These are phyloP conservation scores for Drosophila aldrichi DNA, from an alignment of 2,888 invertebrate genomes.

Conservation along the genomic window DNA sequence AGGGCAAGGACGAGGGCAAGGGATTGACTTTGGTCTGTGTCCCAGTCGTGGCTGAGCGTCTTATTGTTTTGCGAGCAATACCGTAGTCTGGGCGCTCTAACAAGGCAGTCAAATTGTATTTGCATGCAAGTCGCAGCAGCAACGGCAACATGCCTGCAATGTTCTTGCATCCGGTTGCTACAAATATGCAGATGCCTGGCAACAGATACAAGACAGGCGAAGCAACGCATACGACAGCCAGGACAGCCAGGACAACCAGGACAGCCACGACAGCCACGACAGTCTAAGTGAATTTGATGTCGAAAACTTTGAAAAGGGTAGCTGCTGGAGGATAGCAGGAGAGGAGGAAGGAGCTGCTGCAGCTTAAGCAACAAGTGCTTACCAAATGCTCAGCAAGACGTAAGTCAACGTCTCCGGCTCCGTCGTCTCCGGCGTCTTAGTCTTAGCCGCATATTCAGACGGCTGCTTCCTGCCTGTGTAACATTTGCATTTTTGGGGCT, in stretches of 20 bases:
- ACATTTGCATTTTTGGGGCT: conserved; percentile 69
- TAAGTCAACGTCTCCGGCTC: conserved; percentile 38
- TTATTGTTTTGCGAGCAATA: conserved; percentile 69
- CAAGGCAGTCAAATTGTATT: conserved; percentile 78
- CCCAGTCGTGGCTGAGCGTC: conserved; percentile 44
- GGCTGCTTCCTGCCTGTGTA: conserved; percentile 27
- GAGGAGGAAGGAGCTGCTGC: conserved; percentile 9
- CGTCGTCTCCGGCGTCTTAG: neutral
- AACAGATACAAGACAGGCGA: conserved; percentile 57
- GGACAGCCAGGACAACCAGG: conserved; percentile 75
- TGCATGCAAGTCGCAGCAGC: conserved; percentile 70
- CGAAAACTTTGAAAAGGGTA: conserved; percentile 76
- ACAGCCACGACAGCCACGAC: conserved; percentile 78
- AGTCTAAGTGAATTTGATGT: conserved; percentile 78
- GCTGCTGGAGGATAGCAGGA: conserved; percentile 3
- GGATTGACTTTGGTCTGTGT: conserved; percentile 32
- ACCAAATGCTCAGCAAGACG: conserved; percentile 67
- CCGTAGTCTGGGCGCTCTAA: conserved; percentile 58
- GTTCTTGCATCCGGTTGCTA: conserved; percentile 62
- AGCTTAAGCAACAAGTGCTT: conserved; percentile 69
- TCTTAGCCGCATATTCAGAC: conserved; percentile 9
- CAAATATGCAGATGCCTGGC: conserved; percentile 75
- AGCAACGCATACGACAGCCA: conserved; percentile 75
- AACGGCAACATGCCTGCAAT: conserved; percentile 62
- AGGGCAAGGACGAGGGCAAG: neutral